Percentiles rank a stretch among this genome's conserved stretches.
These are phyloP conservation scores for Ectobius pallidus DNA, from an alignment of 2,888 invertebrate genomes.

Conservation along the genomic window DNA sequence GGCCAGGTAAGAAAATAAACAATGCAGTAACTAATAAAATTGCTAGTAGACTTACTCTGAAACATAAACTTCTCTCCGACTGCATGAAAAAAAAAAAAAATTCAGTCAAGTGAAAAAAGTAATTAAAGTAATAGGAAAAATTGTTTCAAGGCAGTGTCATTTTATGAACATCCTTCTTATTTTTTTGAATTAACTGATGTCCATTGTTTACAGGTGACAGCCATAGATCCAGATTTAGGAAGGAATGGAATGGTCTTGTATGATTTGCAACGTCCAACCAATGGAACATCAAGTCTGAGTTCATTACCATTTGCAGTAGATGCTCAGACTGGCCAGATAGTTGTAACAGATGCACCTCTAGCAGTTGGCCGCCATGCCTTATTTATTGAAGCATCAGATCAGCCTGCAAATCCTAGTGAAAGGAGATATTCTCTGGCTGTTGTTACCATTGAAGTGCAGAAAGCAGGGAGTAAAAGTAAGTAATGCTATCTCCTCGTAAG, in stretches of 20 bases:
- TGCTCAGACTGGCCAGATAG: conserved; percentile 71
- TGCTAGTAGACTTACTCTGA: too few species aligned
- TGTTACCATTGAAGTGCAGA: conserved; percentile 78
- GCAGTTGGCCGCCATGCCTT: conserved; percentile 76
- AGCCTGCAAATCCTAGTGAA: conserved; percentile 84
- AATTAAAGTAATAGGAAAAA: too few species aligned
- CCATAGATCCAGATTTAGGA: conserved; percentile 81
- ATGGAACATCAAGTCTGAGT: conserved; percentile 63
- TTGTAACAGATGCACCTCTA: conserved; percentile 68
- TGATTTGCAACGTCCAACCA: conserved; percentile 71
- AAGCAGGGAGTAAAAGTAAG: conserved; percentile 57
- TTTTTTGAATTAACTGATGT: too few species aligned
- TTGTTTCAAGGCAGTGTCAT: too few species aligned
- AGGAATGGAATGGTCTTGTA: conserved; percentile 78
- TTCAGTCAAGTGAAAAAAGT: too few species aligned
- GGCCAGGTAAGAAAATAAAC: conserved; percentile 61
- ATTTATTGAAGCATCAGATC: conserved; percentile 83
- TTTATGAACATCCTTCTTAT: too few species aligned
- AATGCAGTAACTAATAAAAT: neutral
- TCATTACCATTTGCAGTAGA: conserved; percentile 71
- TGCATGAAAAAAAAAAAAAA: too few species aligned
- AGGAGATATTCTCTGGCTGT: conserved; percentile 81
- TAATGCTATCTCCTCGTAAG: too few species aligned
- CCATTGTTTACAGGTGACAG: conserved; percentile 69
- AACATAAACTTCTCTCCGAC: too few species aligned